Percentiles rank a stretch among this genome's conserved stretches.
Evolutionary conservation across 2,888 invertebrate species (phyloP).

Genomic region (Tenthredo mesomela): DNA sequence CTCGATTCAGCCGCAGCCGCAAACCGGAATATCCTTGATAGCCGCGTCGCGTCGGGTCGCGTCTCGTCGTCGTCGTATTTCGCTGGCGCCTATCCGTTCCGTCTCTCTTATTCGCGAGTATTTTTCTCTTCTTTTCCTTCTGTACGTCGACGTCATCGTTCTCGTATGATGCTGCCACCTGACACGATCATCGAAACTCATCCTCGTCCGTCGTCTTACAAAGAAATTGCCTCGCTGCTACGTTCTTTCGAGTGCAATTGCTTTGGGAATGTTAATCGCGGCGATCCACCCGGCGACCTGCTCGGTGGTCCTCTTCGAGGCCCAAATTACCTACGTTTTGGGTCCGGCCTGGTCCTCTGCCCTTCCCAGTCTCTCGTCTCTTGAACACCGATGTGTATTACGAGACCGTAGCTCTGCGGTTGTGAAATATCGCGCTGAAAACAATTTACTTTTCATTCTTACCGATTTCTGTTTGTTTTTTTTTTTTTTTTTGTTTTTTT

Average conservation of each 20-base stretch:
- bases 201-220: slow-evolving; percentile 13
- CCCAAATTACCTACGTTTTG: slow-evolving; percentile 67
- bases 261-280: slow-evolving; percentile 73
- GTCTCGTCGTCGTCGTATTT: slow-evolving; percentile 30
- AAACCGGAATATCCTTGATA: slow-evolving; percentile 60
- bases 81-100: slow-evolving; percentile 37
- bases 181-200: slow-evolving; percentile 25
- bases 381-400: slow-evolving; percentile 41
- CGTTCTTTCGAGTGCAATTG: slow-evolving; percentile 69
- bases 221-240: slow-evolving; percentile 44
- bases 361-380: slow-evolving; percentile 9
- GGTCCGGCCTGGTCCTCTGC: slow-evolving; percentile 59
- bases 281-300: slow-evolving; percentile 62
- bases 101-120: slow-evolving; percentile 52
- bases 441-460: neutral
- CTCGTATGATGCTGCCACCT: slow-evolving; percentile 62
- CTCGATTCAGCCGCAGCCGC: slow-evolving; percentile 66
- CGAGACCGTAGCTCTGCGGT: slow-evolving; percentile 2
- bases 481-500: neutral
- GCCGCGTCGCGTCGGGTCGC: slow-evolving; percentile 43
- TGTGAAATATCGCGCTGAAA: slow-evolving; percentile 8
- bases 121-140: neutral
- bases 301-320: slow-evolving; percentile 69
- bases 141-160: neutral
- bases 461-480: neutral